These are phyloP conservation scores for Synanthedon vespiformis DNA, from an alignment of 2,888 invertebrate genomes.

Conservation along the genomic window DNA sequence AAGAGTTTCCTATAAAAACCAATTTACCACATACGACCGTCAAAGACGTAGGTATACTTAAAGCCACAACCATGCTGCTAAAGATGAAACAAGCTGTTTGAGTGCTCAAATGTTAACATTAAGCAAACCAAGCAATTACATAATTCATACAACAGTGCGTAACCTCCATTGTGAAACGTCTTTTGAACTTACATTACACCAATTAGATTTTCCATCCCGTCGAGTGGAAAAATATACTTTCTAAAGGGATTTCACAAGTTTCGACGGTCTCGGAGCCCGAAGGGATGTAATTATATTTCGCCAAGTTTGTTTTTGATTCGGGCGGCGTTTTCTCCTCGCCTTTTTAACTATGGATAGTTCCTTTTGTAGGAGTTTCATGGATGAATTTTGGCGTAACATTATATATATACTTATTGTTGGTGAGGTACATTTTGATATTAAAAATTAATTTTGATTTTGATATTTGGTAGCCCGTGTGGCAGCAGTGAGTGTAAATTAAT, in stretches of 20 bases:
- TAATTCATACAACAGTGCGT: not conserved
- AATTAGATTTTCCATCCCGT: slow-evolving; percentile 48
- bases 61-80: slow-evolving; percentile 7
- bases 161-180: not conserved
- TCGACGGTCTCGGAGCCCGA: slow-evolving; percentile 1
- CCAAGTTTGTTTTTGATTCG: slow-evolving; percentile 7
- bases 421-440: too few relatives aligned
- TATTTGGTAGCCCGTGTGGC: too few relatives aligned
- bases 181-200: slow-evolving; percentile 15
- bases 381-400: too few relatives aligned
- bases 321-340: slow-evolving; percentile 3
- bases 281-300: slow-evolving; percentile 11
- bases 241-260: slow-evolving; percentile 19
- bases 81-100: slow-evolving; percentile 13
- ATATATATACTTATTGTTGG: too few relatives aligned
- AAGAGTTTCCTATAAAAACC: too few relatives aligned
- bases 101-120: slow-evolving; percentile 7
- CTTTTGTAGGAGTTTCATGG: too few relatives aligned
- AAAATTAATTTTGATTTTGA: too few relatives aligned
- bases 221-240: slow-evolving; percentile 33
- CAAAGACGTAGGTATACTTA: too few relatives aligned
- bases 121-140: not conserved
- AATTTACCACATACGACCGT: too few relatives aligned
- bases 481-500: too few relatives aligned
- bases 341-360: not conserved